Evolutionary conservation across 2,888 invertebrate species (phyloP).

Genomic region (Sympetrum striolatum): DNA sequence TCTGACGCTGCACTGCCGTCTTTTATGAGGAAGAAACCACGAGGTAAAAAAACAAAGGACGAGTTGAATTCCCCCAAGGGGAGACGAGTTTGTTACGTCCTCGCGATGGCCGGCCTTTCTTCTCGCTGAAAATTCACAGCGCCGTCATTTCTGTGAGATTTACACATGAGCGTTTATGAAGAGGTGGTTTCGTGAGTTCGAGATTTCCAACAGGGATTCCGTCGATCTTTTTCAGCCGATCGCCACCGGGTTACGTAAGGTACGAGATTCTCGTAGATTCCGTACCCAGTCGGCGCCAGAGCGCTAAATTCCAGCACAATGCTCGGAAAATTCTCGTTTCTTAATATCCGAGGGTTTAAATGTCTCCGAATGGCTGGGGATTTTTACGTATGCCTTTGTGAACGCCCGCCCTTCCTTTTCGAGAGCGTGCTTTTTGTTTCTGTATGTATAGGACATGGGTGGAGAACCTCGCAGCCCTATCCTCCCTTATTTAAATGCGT

Average conservation of each 20-base stretch:
- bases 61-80: not conserved
- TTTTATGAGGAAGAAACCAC: not conserved
- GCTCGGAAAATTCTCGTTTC: no score
- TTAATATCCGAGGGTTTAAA: no score
- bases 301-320: no score
- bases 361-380: no score
- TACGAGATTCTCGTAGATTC: no score
- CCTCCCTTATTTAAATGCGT: no score
- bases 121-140: not conserved
- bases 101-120: not conserved
- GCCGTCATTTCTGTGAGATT: conserved; percentile 2
- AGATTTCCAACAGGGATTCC: not conserved
- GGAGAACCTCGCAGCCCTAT: no score
- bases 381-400: no score
- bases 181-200: not conserved
- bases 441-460: no score
- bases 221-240: not conserved
- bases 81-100: conserved; percentile 15
- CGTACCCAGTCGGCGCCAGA: no score
- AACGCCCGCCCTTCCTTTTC: no score
- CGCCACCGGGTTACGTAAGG: not conserved
- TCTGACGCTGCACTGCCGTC: conserved; percentile 5
- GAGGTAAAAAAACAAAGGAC: not conserved
- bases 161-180: not conserved
- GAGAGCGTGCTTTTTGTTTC: no score